Percentiles rank a stretch among this genome's conserved stretches.
phyloP scores from a whole-genome alignment of 2,888 invertebrate species.

The Calameuta pallipes region DNA sequence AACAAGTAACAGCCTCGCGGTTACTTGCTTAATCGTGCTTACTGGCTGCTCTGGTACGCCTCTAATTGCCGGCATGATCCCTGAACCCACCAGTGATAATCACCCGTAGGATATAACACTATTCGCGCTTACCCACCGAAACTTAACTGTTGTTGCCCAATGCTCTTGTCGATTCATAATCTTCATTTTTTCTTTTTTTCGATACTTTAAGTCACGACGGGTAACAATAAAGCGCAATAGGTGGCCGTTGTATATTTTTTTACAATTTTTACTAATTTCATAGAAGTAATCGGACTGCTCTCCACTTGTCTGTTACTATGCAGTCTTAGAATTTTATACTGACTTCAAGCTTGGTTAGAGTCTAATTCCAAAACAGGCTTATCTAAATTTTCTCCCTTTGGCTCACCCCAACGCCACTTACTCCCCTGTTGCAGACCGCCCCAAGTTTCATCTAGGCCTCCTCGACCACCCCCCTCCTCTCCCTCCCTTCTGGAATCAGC shows the following conservation, averaged over 20 bases:
- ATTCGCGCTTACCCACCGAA: not conserved
- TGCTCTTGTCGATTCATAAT: slow-evolving; percentile 3
- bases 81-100: slow-evolving; percentile 48
- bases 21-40: slow-evolving; percentile 49
- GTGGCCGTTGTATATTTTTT: not conserved
- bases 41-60: slow-evolving; percentile 31
- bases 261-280: not conserved
- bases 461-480: not conserved
- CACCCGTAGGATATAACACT: slow-evolving; percentile 28
- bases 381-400: slow-evolving; percentile 23
- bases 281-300: not conserved
- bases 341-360: not conserved
- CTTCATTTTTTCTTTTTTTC: not conserved
- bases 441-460: not conserved
- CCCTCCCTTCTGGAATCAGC: not conserved
- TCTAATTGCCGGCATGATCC: slow-evolving; percentile 55
- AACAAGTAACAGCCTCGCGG: slow-evolving; percentile 36
- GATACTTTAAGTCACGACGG: not conserved
- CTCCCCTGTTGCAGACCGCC: not conserved
- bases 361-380: slow-evolving; percentile 18
- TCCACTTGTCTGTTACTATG: not conserved
- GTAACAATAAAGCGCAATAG: not conserved
- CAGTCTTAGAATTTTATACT: not conserved
- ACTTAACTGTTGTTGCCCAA: not conserved
- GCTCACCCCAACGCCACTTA: not conserved